Percentiles rank a stretch among this genome's conserved stretches.
phyloP scores from a whole-genome alignment of 2,797 vertebrate species.

The Scolopax rusticola region DNA sequence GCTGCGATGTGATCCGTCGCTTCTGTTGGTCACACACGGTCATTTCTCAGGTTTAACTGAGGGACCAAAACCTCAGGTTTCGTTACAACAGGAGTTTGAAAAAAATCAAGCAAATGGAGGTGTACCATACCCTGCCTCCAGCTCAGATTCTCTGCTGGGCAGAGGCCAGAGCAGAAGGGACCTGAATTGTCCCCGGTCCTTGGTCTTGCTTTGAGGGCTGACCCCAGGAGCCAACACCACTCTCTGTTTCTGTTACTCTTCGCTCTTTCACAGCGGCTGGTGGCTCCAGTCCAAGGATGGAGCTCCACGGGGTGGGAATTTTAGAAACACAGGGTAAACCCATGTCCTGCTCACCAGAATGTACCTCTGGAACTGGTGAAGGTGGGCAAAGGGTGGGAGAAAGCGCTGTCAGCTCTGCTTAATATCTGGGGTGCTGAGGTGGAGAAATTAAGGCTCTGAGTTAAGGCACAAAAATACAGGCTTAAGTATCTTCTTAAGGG shows the following conservation, averaged over 20 bases:
- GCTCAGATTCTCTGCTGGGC: neutral
- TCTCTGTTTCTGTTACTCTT: neutral
- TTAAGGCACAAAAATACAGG: neutral
- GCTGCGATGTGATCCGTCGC: neutral
- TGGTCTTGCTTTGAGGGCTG: neutral
- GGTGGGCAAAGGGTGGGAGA: neutral
- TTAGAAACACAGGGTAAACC: neutral
- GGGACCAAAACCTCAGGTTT: neutral
- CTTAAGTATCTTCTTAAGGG: neutral
- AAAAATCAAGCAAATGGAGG: neutral
- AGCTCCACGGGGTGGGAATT: neutral
- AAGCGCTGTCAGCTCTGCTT: neutral
- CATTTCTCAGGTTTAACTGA: neutral
- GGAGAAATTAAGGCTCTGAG: neutral
- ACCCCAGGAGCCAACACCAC: neutral
- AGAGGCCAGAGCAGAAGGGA: neutral
- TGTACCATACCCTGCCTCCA: neutral
- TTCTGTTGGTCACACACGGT: neutral
- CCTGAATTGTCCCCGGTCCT: neutral
- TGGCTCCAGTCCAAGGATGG: neutral
- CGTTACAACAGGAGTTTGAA: neutral
- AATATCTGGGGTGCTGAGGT: neutral
- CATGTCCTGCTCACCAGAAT: neutral
- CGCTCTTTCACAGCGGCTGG: neutral
- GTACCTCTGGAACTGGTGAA: neutral